Percentiles rank a stretch among this genome's conserved stretches.
These are phyloP conservation scores for Labeo calbasu DNA, from an alignment of 2,797 vertebrate genomes.

Conservation along the genomic window DNA sequence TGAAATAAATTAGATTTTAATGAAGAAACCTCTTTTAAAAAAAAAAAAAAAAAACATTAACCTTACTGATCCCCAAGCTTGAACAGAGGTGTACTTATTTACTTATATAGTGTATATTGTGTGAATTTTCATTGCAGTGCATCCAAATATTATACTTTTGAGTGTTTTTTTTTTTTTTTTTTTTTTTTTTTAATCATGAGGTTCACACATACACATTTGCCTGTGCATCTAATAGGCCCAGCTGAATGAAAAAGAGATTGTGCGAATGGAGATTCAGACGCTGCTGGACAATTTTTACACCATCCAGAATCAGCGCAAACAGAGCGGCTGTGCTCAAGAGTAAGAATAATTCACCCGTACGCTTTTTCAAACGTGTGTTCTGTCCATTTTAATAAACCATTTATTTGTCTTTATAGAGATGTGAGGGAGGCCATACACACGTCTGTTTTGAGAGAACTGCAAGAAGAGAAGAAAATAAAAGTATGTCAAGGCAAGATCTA, in stretches of 20 bases:
- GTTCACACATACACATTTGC: not conserved
- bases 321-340: constrained; percentile 67
- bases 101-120: not conserved
- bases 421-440: constrained; percentile 73
- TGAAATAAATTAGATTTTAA: too few species aligned
- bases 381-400: not conserved
- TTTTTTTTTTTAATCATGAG: not conserved
- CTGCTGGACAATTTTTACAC: constrained; percentile 84
- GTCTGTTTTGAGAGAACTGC: constrained; percentile 80
- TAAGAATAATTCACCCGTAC: constrained; percentile 54
- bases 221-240: constrained; percentile 76
- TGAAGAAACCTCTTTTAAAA: too few species aligned
- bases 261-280: constrained; percentile 83
- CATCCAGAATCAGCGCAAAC: constrained; percentile 73
- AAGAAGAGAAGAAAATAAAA: constrained; percentile 82
- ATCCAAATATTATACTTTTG: not conserved
- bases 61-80: too few species aligned
- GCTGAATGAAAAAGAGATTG: constrained; percentile 83
- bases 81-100: not conserved
- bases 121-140: not conserved
- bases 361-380: not conserved
- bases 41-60: too few species aligned
- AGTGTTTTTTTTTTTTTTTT: too few species aligned
- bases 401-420: constrained; percentile 40
- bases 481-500: constrained; percentile 69